Evolutionary conservation across 2,888 invertebrate genomes (phyloP), one percentile per base, ranked within the genome.

Genomic region (Chrysodeixis includens): DNA sequence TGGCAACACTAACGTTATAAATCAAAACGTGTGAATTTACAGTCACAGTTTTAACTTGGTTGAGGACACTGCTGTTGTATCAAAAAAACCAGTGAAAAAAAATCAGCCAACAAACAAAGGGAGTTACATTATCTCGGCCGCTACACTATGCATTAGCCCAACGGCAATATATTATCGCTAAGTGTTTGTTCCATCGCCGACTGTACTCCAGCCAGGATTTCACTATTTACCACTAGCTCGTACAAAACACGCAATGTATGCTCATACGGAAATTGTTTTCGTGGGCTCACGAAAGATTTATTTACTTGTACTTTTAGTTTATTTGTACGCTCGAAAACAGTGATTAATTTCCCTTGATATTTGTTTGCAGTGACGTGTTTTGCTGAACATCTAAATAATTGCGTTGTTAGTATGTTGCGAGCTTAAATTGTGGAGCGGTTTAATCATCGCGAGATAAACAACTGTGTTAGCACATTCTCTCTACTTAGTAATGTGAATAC

Each of bases 151-250:
- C 90, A 90, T 90, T 90, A 90, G 84, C 81, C 79, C 83, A 56
- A 74, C 76, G 74, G 85, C 86, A 86, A 90, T 90, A 89, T 88
- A 87, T 89, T 87, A 89, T 83, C 76, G 71, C 85, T 86, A 88
- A 90, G 90, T 89, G 90, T 86, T 85, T 79, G 57, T 71, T 81
- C 83, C 83, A 85, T 81, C 82, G 85, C 87, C 79, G 84, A 79
- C 83, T 86, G 76, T 82, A 84, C 77, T 76, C 71, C 69, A 66
- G 66, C 57, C 58, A 70, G 74, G 79, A 78, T 76, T 80, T 78
- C 66, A 72, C 76, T 83, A 78, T 85, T 83, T 84, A 81, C 82
- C 74, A 69, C 80, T 61, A 30, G 55, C 70, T 66, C 49, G 44
- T 64, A 64, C 64, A 76, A 74, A 73, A 65, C 74, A 77, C 79